These are phyloP conservation scores for Coryphaenoides rupestris DNA, from an alignment of 2,113 vertebrate species.

Conservation along the genomic window DNA sequence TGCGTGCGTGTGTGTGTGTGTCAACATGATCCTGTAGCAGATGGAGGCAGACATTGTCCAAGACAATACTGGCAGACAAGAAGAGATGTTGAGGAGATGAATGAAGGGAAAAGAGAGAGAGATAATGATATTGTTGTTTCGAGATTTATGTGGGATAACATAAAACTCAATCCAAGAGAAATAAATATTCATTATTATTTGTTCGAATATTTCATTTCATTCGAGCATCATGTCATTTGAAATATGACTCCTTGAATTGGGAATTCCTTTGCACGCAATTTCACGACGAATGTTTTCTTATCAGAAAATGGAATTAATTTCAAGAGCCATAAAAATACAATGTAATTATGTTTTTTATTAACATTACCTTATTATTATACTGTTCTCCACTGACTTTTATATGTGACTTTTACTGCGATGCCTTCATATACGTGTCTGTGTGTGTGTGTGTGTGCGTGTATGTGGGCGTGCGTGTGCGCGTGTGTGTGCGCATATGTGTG, in stretches of 20 bases:
- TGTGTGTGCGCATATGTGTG: background rate
- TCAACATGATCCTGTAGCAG: constrained; percentile 62
- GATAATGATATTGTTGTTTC: constrained; percentile 33
- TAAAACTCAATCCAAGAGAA: background rate
- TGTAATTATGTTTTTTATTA: background rate
- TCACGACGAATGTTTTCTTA: no score
- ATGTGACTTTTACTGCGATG: no score
- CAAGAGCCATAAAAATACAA: no score
- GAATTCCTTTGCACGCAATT: no score
- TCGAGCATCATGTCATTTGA: no score
- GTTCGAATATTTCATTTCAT: no score
- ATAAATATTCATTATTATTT: no score
- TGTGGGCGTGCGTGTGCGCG: background rate
- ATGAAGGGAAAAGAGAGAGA: constrained; percentile 16
- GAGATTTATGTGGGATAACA: constrained; percentile 35
- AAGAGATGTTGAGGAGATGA: background rate
- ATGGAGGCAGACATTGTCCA: constrained; percentile 62
- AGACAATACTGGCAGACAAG: constrained; percentile 53
- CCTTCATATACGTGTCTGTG: background rate
- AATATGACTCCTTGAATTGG: no score
- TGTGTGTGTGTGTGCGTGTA: background rate
- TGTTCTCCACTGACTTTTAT: background rate
- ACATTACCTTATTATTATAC: background rate
- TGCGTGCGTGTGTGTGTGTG: background rate
- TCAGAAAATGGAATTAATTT: no score